Conservation (phyloP, 2,113 vertebrate species). For the Scomber japonicus region DNA sequence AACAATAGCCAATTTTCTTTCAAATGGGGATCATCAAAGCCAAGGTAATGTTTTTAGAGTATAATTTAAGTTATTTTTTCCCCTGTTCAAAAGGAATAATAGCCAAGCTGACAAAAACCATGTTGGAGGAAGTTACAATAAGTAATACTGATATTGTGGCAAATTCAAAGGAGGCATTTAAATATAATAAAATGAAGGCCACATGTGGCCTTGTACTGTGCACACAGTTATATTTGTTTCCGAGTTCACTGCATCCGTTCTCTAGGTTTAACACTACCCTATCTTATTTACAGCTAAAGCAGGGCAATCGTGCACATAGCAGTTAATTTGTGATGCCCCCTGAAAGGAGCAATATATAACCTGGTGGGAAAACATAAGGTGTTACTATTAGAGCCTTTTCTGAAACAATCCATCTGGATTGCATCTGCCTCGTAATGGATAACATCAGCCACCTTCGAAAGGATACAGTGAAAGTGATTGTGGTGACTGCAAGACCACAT, state of each 20-base stretch:
- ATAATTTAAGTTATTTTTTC: background rate
- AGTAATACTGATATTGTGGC: background rate
- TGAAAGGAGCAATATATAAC: conserved; percentile 34
- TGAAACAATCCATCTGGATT: conserved; percentile 46
- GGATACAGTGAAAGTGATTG: conserved; percentile 47
- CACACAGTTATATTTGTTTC: background rate
- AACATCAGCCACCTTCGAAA: conserved; percentile 64
- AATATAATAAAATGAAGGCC: conserved; percentile 2
- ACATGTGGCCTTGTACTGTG: background rate
- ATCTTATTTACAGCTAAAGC: no score
- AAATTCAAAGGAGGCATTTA: background rate
- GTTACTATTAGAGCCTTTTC: conserved; percentile 27
- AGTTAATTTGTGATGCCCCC: no score
- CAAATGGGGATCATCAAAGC: conserved; percentile 39
- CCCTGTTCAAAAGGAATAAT: conserved; percentile 1
- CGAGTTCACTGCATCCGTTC: background rate
- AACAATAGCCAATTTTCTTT: conserved; percentile 41
- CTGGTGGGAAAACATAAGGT: conserved; percentile 25
- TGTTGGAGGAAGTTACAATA: background rate
- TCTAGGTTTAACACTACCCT: background rate
- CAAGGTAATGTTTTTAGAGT: conserved; percentile 1
- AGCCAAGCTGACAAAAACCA: conserved; percentile 5
- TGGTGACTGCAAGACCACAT: conserved; percentile 41
- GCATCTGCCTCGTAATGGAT: conserved; percentile 61
- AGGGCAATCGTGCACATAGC: no score